Base-by-base conservation (phyloP, 2,113 vertebrate species). In the Cervus canadensis region DNA sequence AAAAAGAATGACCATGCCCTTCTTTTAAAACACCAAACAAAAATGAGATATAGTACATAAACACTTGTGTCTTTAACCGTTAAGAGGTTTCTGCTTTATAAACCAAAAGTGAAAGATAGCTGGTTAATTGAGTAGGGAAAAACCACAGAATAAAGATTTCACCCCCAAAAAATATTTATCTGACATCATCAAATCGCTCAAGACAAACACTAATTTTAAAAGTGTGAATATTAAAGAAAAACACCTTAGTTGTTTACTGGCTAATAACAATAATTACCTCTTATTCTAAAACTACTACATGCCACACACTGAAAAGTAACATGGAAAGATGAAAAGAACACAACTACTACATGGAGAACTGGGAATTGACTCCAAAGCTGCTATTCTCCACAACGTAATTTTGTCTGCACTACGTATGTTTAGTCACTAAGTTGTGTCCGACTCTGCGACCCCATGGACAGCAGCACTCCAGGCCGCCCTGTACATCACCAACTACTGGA, bases 351-450 rank as follows among this genome's bases (percentile, higher is more conserved):
- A 16, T 76, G 30, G 45, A 83, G 26, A 96, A 52, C 17, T 78
- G n/a, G 25, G 4, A 54, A 36, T 11, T 57, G 6, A 87, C 6
- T 79, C 40, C 6, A 59, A 57, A 91, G 7, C 36, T 19, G n/a
- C 48, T 15, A n/a, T 4, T 36, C 7, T 48, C 11, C 14, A 26
- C 2, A 6, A 52, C 13, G 8, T 25, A 91, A 36, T 28, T 23
- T 19, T 60, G 10, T 16, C 43, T 59, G 25, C 21, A 11, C 45
- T 62, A 43, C 36, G 82, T 36, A 45, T 40, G 19, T 71, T 71
- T 19, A 23, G 67, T 71, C 10, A 0, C 19, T 40, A 2, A 40
- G 67, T 40, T 0, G 0, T 71, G 67, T 71, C n/a, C 0, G 0
- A 71, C 67, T 23, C 23, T 71, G 67, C 0, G 2, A 0, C 67